Conservation (phyloP, 2,797 vertebrate genomes). For the Smutsia gigantea region DNA sequence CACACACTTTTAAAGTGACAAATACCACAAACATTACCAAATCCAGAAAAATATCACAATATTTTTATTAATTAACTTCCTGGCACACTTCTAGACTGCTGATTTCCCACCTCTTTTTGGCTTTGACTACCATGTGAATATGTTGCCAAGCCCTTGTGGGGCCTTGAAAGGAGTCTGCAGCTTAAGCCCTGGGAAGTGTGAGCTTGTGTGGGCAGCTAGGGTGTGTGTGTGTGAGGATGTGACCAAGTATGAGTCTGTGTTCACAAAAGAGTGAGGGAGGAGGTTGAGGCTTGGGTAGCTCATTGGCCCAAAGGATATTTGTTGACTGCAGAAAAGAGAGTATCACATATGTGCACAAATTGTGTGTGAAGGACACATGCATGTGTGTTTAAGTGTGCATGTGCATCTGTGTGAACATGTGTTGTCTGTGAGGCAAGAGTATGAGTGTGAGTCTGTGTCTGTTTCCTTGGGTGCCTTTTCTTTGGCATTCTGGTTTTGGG, state of each 20-base stretch:
- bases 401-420: fast-evolving
- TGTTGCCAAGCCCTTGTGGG: neutral
- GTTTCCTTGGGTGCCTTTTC: neutral
- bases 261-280: neutral
- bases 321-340: neutral
- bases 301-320: neutral
- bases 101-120: neutral
- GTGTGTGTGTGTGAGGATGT: neutral
- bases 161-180: neutral
- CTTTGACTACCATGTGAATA: neutral
- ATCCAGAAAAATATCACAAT: neutral
- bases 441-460: neutral
- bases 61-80: neutral
- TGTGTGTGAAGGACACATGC: neutral
- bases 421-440: neutral
- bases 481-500: slow-evolving; percentile 26
- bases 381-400: neutral
- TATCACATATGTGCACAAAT: fast-evolving
- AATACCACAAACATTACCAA: neutral
- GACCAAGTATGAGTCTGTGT: neutral
- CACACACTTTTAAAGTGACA: neutral
- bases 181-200: neutral
- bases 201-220: neutral
- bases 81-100: neutral
- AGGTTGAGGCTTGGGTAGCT: neutral